These are phyloP conservation scores for Gila orcuttii DNA, from an alignment of 2,113 vertebrate genomes.

Conservation along the genomic window DNA sequence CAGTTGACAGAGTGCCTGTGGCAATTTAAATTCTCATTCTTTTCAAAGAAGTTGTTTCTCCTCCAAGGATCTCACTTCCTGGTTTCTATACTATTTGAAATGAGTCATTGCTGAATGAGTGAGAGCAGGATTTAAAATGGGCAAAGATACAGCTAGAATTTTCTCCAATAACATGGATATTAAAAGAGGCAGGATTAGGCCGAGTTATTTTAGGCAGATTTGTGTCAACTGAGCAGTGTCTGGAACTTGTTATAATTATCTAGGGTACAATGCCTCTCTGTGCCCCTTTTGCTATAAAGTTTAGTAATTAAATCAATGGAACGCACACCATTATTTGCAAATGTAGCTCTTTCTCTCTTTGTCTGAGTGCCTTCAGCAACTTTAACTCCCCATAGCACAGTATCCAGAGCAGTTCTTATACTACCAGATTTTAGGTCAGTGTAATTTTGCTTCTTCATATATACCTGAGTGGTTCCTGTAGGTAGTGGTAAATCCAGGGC, in stretches of 20 bases:
- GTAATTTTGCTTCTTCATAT: neutral
- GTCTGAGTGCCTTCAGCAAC: neutral
- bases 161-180: slow-evolving; percentile 15
- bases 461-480: slow-evolving; percentile 78
- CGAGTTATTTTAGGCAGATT: slow-evolving; percentile 31
- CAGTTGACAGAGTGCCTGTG: neutral
- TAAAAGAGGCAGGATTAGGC: slow-evolving; percentile 4
- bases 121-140: slow-evolving; percentile 26
- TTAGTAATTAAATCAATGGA: neutral
- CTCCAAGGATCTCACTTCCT: slow-evolving; percentile 36
- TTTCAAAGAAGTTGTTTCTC: slow-evolving; percentile 29
- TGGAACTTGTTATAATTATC: slow-evolving; percentile 34
- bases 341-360: neutral
- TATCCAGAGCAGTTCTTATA: neutral
- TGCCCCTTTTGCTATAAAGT: neutral
- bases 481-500: slow-evolving; percentile 61
- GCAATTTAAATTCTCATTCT: slow-evolving; percentile 34
- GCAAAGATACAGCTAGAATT: neutral
- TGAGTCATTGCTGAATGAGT: slow-evolving; percentile 25
- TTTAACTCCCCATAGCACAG: neutral
- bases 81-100: neutral
- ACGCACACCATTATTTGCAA: neutral
- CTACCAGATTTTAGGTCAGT: neutral
- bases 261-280: slow-evolving; percentile 17
- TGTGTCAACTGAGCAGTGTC: slow-evolving; percentile 33